A percentile compares a stretch with the other conserved stretches of the same genome.
Evolutionary conservation across 1,140 invertebrate genomes (phyloP).

Genomic region (Saxidomus purpurata): DNA sequence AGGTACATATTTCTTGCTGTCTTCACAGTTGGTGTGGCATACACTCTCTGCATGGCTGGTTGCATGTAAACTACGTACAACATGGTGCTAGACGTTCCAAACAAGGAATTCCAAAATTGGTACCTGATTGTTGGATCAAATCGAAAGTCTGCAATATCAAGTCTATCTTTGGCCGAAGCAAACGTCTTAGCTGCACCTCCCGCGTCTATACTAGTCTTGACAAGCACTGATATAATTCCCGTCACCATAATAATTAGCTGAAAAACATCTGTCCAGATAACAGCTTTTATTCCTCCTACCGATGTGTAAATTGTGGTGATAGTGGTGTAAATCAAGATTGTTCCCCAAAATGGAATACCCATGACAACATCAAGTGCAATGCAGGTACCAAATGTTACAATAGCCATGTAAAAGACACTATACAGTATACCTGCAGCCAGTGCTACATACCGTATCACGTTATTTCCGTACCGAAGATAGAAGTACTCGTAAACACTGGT

Average conservation of each 20-base stretch:
- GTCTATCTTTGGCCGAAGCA: not conserved
- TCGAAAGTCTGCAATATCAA: too few species aligned
- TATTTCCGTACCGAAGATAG: too few species aligned
- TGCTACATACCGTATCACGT: not conserved
- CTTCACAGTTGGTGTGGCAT: too few species aligned
- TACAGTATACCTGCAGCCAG: not conserved
- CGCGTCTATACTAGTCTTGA: not conserved
- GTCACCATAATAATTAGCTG: too few species aligned
- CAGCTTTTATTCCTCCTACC: too few species aligned
- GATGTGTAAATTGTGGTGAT: too few species aligned
- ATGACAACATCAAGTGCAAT: too few species aligned
- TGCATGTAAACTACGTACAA: too few species aligned
- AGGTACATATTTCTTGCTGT: not conserved
- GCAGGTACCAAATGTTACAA: not conserved
- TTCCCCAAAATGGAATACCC: too few species aligned
- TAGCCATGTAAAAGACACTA: slow-evolving; percentile 30
- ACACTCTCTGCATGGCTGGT: not conserved
- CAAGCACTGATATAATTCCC: too few species aligned
- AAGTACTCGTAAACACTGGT: slow-evolving; percentile 82
- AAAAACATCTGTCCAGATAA: too few species aligned
- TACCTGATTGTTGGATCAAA: slow-evolving; percentile 15
- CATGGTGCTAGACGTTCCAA: not conserved
- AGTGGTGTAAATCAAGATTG: too few species aligned
- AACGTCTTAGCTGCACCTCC: not conserved
- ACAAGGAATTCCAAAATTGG: slow-evolving; percentile 4